A percentile compares a stretch with the other conserved stretches of the same genome.
phyloP scores from a whole-genome alignment of 2,888 invertebrate genomes.

The Drosophila formosana region DNA sequence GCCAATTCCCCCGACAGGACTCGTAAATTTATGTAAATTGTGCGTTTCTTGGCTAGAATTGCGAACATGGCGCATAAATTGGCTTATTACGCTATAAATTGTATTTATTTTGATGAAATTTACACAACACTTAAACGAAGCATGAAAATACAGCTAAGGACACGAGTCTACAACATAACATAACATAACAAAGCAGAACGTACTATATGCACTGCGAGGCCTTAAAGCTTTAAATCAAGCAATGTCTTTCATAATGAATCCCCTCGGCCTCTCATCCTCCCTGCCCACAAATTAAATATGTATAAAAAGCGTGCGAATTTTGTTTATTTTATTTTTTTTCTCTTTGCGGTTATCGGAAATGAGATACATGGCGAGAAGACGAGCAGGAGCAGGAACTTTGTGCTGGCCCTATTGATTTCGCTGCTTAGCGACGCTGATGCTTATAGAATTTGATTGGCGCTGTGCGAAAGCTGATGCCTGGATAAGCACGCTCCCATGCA shows the following conservation, averaged over 20 bases:
- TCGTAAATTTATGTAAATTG: conserved; percentile 75
- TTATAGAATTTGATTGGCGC: conserved; percentile 75
- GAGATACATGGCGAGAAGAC: conserved; percentile 41
- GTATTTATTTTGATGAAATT: conserved; percentile 82
- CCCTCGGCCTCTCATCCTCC: conserved; percentile 32
- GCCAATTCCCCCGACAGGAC: conserved; percentile 9
- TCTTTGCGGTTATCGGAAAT: conserved; percentile 58
- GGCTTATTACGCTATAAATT: conserved; percentile 81
- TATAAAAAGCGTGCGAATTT: conserved; percentile 55
- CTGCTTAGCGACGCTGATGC: conserved; percentile 74
- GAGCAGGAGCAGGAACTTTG: conserved; percentile 23
- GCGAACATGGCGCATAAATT: conserved; percentile 76
- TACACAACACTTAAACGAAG: conserved; percentile 59
- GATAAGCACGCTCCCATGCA: conserved; percentile 72
- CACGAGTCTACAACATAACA: conserved; percentile 1
- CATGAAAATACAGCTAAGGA: background rate
- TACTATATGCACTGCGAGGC: conserved; percentile 14
- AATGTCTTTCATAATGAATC: conserved; percentile 61
- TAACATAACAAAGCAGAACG: background rate
- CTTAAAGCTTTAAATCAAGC: conserved; percentile 59
- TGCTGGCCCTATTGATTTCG: conserved; percentile 53
- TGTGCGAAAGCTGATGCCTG: conserved; percentile 60
- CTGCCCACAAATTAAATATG: conserved; percentile 69
- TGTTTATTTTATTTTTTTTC: conserved; percentile 7
- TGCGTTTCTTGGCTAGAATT: conserved; percentile 54